Evolutionary conservation across 2,113 vertebrate genomes (phyloP).

Genomic region (Oriolus oriolus): DNA sequence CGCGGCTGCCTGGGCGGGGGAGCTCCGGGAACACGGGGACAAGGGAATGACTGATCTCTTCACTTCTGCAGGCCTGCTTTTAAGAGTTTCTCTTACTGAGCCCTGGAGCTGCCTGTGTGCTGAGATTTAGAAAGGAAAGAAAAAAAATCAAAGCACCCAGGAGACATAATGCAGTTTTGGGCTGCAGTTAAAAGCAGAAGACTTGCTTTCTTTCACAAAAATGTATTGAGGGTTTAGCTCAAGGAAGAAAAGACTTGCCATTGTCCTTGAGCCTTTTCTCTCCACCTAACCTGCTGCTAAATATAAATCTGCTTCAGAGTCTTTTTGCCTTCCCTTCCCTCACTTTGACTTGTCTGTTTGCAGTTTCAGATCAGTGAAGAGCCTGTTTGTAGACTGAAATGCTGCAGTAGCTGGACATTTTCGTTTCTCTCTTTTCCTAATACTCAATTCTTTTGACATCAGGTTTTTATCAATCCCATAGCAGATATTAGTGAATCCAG

Average conservation of each 20-base stretch:
- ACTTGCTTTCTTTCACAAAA: conserved; percentile 42
- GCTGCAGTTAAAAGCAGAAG: conserved; percentile 43
- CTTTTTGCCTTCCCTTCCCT: not conserved
- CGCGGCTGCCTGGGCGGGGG: not conserved
- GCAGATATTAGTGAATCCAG: conserved; percentile 2
- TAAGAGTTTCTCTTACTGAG: conserved; percentile 58
- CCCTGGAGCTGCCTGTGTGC: conserved; percentile 43
- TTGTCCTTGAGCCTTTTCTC: conserved; percentile 63
- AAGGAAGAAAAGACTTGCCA: conserved; percentile 35
- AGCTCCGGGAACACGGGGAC: not conserved
- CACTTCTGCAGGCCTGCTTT: conserved; percentile 51
- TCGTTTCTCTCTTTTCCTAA: not conserved
- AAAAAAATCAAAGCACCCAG: conserved; percentile 52
- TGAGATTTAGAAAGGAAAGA: conserved; percentile 30
- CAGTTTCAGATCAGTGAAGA: conserved; percentile 40
- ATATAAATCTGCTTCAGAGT: conserved; percentile 49
- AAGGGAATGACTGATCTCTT: conserved; percentile 47
- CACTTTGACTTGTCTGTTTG: conserved; percentile 28
- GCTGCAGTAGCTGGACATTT: conserved; percentile 21
- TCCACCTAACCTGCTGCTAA: conserved; percentile 41
- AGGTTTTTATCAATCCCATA: not conserved
- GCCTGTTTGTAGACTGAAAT: conserved; percentile 12
- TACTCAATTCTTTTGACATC: not conserved
- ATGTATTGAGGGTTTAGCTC: conserved; percentile 32
- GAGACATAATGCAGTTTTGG: conserved; percentile 50